Conservation (phyloP, 2,888 invertebrate species). For the Sisyra nigra region DNA sequence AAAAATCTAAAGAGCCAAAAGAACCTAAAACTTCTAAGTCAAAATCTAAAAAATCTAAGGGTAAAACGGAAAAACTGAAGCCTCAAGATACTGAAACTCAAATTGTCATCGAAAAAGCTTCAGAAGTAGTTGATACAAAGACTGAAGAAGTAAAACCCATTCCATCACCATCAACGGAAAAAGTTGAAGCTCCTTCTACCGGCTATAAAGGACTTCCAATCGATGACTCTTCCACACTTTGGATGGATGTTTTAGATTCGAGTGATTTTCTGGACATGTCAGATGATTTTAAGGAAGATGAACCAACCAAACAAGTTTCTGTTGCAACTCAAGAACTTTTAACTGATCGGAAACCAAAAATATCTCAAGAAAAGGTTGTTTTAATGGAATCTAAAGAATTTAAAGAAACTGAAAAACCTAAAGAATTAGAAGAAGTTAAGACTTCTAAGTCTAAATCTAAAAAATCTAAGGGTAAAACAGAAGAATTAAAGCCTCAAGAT, state of each 20-base stretch:
- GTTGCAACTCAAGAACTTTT: too few species aligned
- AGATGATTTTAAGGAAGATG: too few species aligned
- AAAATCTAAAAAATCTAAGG: conserved; percentile 1
- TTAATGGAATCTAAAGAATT: conserved; percentile 17
- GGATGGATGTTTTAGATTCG: conserved; percentile 9
- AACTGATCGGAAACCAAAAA: too few species aligned
- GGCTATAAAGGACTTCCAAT: conserved; percentile 12
- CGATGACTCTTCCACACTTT: conserved; percentile 9
- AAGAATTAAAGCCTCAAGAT: neutral
- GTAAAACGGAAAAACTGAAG: neutral
- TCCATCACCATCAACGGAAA: neutral
- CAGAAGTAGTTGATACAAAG: neutral
- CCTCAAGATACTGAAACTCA: neutral
- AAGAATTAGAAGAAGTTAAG: neutral
- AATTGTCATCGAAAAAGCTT: neutral
- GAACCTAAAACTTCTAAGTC: neutral
- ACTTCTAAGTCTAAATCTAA: neutral
- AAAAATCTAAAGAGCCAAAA: conserved; percentile 10
- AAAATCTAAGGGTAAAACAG: neutral
- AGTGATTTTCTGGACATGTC: conserved; percentile 14
- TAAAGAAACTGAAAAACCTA: conserved; percentile 16
- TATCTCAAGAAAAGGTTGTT: conserved; percentile 16
- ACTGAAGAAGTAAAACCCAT: neutral
- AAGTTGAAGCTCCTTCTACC: too few species aligned
- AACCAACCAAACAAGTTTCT: too few species aligned